Evolutionary conservation across 2,888 invertebrate species (phyloP).

Genomic region (Brachylomia viminalis): DNA sequence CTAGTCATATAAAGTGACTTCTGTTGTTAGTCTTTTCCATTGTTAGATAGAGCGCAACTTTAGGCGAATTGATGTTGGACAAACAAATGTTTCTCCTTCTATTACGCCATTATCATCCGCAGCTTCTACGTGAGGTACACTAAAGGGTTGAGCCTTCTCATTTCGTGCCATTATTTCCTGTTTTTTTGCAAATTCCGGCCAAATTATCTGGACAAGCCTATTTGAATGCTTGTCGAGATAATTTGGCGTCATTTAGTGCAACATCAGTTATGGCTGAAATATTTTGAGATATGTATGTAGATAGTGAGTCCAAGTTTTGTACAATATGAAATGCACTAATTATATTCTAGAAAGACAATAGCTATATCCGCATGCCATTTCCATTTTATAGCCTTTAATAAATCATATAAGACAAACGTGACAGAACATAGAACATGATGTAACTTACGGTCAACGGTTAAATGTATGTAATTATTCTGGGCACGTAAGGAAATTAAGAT

Average conservation of each 20-base stretch:
- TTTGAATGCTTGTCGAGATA: too few species aligned
- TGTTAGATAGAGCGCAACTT: background rate
- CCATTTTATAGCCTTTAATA: background rate
- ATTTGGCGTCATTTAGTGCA: too few species aligned
- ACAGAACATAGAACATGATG: conserved; percentile 28
- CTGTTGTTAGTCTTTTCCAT: too few species aligned
- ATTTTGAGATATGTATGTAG: too few species aligned
- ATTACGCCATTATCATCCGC: background rate
- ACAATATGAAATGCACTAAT: background rate
- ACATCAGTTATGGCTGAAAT: too few species aligned
- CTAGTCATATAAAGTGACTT: too few species aligned
- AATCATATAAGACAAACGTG: conserved; percentile 34
- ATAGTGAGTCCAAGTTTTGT: background rate
- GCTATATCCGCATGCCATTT: conserved; percentile 12
- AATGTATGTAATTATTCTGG: conserved; percentile 32
- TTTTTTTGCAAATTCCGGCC: background rate
- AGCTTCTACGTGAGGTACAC: background rate
- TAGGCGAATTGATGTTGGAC: background rate
- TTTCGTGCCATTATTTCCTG: background rate
- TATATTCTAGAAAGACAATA: conserved; percentile 11
- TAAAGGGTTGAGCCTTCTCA: background rate
- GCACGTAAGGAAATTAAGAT: conserved; percentile 40
- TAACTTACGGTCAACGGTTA: conserved; percentile 22
- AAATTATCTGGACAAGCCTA: background rate
- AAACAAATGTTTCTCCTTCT: background rate